phyloP scores from a whole-genome alignment of 2,113 vertebrate genomes.

The Triplophysa dalaica region DNA sequence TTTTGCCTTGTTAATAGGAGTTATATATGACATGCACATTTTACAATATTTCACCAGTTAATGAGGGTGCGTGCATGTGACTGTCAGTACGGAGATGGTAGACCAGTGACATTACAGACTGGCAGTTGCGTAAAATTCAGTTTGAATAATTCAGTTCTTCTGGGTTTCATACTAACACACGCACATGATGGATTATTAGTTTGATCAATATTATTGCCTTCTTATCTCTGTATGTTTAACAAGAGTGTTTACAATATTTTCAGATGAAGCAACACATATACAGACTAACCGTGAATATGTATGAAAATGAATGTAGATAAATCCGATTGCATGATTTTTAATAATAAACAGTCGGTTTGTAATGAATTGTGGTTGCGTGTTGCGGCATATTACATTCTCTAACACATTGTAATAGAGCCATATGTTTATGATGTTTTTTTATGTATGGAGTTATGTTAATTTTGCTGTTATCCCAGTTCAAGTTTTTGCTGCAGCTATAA shows the following conservation, averaged over 20 bases:
- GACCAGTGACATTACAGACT: too few relatives aligned
- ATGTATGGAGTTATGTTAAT: not conserved
- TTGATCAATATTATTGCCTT: not conserved
- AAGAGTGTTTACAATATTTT: too few relatives aligned
- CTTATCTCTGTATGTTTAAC: too few relatives aligned
- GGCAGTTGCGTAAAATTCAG: not conserved
- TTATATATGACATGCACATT: conserved; percentile 36
- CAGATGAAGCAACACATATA: too few relatives aligned
- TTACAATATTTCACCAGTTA: conserved; percentile 13
- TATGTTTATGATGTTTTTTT: not conserved
- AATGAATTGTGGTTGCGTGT: too few relatives aligned
- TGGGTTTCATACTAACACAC: conserved; percentile 23
- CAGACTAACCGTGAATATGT: too few relatives aligned
- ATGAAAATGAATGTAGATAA: too few relatives aligned
- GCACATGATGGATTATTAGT: not conserved
- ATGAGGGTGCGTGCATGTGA: not conserved
- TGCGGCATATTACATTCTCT: not conserved
- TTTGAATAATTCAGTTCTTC: not conserved
- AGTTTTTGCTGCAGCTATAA: not conserved
- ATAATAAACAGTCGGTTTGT: too few relatives aligned
- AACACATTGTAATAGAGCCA: conserved; percentile 13
- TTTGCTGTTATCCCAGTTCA: not conserved
- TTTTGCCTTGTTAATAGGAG: conserved; percentile 30
- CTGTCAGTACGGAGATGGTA: too few relatives aligned
- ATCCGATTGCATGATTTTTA: too few relatives aligned